These are phyloP conservation scores for Elegia similella DNA, from an alignment of 2,888 invertebrate species.

Conservation along the genomic window DNA sequence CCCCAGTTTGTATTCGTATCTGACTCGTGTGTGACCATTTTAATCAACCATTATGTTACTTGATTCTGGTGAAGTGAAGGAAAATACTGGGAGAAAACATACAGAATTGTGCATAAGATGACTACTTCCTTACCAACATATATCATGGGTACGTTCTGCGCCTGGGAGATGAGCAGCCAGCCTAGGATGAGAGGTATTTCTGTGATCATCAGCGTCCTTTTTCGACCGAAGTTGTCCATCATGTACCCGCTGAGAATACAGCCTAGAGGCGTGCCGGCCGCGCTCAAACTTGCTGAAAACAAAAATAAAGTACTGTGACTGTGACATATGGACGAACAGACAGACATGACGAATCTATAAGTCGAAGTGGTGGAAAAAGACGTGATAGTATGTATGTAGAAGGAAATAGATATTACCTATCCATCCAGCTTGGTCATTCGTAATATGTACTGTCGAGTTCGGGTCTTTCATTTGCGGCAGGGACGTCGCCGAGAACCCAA, in stretches of 20 bases:
- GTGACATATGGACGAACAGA: too few relatives aligned
- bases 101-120: too few relatives aligned
- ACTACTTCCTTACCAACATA: constrained; percentile 80
- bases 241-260: constrained; percentile 86
- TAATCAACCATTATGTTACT: too few relatives aligned
- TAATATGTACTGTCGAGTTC: constrained; percentile 76
- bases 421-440: constrained; percentile 84
- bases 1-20: too few relatives aligned
- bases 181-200: constrained; percentile 86
- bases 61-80: too few relatives aligned
- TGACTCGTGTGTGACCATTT: too few relatives aligned
- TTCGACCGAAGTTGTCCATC: constrained; percentile 86
- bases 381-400: too few relatives aligned
- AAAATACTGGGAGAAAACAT: too few relatives aligned
- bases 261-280: constrained; percentile 86
- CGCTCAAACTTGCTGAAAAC: constrained; percentile 83
- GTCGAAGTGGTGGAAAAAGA: too few relatives aligned
- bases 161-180: constrained; percentile 83
- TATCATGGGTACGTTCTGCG: constrained; percentile 82
- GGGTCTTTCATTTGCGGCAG: constrained; percentile 81
- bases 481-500: constrained; percentile 86
- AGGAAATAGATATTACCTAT: too few relatives aligned
- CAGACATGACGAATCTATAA: too few relatives aligned
- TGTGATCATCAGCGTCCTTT: constrained; percentile 83
- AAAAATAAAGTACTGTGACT: too few relatives aligned